Percentiles rank a stretch among this genome's conserved stretches.
Evolutionary conservation across 2,113 vertebrate species (phyloP).

Genomic region (Bagarius yarrelli): DNA sequence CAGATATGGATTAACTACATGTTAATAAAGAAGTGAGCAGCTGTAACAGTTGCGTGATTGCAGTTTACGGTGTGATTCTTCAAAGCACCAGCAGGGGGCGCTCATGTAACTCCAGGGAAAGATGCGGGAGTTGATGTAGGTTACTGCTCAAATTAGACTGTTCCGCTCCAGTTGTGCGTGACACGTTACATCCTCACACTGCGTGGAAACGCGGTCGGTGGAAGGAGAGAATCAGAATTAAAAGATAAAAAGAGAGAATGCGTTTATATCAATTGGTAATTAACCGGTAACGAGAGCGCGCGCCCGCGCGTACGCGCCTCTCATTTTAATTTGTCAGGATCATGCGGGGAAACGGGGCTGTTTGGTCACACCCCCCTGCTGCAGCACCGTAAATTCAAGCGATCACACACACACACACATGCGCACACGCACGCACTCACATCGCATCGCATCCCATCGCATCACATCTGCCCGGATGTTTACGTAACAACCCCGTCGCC

Average conservation of each 20-base stretch:
- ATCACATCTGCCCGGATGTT: constrained; percentile 58
- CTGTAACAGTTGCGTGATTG: too few species aligned
- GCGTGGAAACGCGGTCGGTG: too few species aligned
- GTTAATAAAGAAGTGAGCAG: too few species aligned
- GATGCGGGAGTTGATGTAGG: constrained; percentile 44
- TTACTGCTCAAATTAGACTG: constrained; percentile 49
- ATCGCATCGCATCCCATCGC: constrained; percentile 7
- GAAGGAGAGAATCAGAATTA: too few species aligned
- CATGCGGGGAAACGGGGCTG: constrained; percentile 33
- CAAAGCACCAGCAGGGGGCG: constrained; percentile 5
- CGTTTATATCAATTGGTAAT: background rate
- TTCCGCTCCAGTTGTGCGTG: constrained; percentile 41
- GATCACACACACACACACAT: constrained; percentile 28
- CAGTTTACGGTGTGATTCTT: background rate
- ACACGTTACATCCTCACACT: constrained; percentile 16
- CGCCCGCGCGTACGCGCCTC: background rate
- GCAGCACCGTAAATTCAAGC: constrained; percentile 45
- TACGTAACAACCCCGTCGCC: constrained; percentile 62
- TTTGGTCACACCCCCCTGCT: constrained; percentile 47
- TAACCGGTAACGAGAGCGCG: background rate
- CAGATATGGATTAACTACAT: too few species aligned
- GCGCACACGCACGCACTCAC: constrained; percentile 25
- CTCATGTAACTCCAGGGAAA: background rate
- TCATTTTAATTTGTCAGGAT: constrained; percentile 43
- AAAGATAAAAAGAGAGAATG: too few species aligned